Conservation (phyloP, 2,113 vertebrate species). For the Lophochroa leadbeateri region DNA sequence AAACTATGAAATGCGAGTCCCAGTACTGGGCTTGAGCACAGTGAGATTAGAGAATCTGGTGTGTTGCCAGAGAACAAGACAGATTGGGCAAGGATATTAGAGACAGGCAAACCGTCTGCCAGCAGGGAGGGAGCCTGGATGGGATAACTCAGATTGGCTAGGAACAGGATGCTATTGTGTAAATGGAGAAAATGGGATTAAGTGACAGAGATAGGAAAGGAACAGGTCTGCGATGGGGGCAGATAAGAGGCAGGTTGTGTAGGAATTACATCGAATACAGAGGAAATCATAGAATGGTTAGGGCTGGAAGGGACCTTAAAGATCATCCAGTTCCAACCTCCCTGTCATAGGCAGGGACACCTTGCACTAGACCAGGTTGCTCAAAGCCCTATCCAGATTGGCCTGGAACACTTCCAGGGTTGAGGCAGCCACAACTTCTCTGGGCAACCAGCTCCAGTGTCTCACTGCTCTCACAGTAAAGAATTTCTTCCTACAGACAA, state of each 20-base stretch:
- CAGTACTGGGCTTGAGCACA: fast-evolving
- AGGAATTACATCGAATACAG: neutral
- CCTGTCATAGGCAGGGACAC: neutral
- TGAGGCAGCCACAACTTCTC: neutral
- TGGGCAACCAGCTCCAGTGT: neutral
- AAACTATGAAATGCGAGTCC: neutral
- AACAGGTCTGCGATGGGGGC: neutral
- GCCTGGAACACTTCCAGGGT: neutral
- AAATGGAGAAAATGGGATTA: neutral
- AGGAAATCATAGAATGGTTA: neutral
- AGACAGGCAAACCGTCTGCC: neutral
- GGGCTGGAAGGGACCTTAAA: neutral
- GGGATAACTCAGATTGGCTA: neutral
- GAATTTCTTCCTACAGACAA: neutral
- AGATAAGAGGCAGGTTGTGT: neutral
- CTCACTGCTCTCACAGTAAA: neutral
- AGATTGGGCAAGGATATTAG: neutral
- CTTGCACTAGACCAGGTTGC: neutral
- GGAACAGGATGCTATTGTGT: neutral
- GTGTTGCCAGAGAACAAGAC: neutral
- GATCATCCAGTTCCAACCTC: neutral
- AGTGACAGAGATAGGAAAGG: neutral
- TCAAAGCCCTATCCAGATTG: neutral
- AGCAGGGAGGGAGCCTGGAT: neutral
- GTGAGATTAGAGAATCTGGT: neutral